These are phyloP conservation scores for Caenorhabditis inopinata DNA, from an alignment of 1,140 invertebrate genomes.

Conservation along the genomic window DNA sequence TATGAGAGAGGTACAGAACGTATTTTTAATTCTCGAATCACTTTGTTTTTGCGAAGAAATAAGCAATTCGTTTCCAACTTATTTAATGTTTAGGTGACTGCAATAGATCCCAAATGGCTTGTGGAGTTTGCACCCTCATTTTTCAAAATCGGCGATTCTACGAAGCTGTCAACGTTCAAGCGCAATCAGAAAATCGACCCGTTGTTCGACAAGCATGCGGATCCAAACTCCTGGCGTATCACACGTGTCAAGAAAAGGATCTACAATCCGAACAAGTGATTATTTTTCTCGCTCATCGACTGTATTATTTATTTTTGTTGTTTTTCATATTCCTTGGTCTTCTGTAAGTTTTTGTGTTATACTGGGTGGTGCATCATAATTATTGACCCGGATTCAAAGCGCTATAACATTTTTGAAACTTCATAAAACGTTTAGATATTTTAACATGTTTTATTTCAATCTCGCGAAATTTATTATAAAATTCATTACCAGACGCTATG, in stretches of 20 bases:
- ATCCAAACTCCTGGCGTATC: conserved; percentile 98
- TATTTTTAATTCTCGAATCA: too few relatives aligned
- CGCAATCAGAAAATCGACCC: conserved; percentile 97
- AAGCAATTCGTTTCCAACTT: neutral
- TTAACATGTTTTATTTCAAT: too few relatives aligned
- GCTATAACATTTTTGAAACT: too few relatives aligned
- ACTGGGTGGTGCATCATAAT: too few relatives aligned
- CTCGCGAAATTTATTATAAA: too few relatives aligned
- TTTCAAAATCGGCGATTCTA: conserved; percentile 98
- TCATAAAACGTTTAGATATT: too few relatives aligned
- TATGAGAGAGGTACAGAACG: conserved; percentile 83
- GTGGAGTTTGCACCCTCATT: conserved; percentile 98
- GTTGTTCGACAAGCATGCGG: conserved; percentile 98
- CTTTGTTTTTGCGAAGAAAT: neutral
- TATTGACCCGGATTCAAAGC: too few relatives aligned
- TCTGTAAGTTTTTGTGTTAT: neutral
- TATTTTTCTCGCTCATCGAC: neutral
- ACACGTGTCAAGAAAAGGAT: conserved; percentile 78
- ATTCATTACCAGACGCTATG: too few relatives aligned
- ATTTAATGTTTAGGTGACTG: conserved; percentile 72
- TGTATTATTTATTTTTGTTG: neutral
- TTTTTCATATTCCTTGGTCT: neutral
- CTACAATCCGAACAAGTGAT: conserved; percentile 67
- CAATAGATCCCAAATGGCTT: conserved; percentile 98
- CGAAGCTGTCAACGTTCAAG: conserved; percentile 97